Base-by-base conservation (phyloP, 2,113 vertebrate species). In the Trogon surrucura region DNA sequence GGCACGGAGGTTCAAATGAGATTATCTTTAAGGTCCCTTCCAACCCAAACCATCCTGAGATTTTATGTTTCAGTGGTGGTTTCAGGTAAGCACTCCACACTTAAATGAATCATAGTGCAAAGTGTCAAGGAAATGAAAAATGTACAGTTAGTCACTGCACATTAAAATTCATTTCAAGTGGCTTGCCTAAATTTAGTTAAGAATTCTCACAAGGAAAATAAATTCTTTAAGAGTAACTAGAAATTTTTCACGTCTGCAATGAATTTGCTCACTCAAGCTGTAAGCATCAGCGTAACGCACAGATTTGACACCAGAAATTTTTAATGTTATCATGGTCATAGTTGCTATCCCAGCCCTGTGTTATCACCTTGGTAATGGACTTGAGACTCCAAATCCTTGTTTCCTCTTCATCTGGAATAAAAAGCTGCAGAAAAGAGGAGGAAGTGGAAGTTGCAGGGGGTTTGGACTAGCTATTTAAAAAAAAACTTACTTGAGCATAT, bases 271-370 rank as follows among this genome's bases (percentile, higher is more conserved):
- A n/a, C 27, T 56, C 30, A 44, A 56, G 30, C 44, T 32, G 18
- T 34, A 72, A 54, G 21, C n/a, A 34, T 26, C 9, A 44, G 14
- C 1, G 3, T 23, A 11, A 69, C 25, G 29, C 11, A 6, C 45
- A 70, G 30, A 16, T 56, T 15, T 38, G 70, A 64, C 70, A 70
- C 27, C 34, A 51, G 10, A 60, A 32, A 5, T 12, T 62, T 69
- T 57, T n/a, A 41, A 34, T 17, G 29, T 25, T 62, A 3, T 36
- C 30, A 2, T 25, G 26, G 71, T 51, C 41, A 29, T 17, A 19
- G 56, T 2, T 47, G n/a, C 29, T 56, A 7, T 50, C 48, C n/a
- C 29, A 54, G 12, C 7, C 53, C 32, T 1, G 0, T 21, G 23
- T 23, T 44, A 10, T 17, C 13, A 12, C n/a, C 61, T 74, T 25